Evolutionary conservation across 2,888 invertebrate genomes (phyloP).

Genomic region (Parasteatoda lunata): DNA sequence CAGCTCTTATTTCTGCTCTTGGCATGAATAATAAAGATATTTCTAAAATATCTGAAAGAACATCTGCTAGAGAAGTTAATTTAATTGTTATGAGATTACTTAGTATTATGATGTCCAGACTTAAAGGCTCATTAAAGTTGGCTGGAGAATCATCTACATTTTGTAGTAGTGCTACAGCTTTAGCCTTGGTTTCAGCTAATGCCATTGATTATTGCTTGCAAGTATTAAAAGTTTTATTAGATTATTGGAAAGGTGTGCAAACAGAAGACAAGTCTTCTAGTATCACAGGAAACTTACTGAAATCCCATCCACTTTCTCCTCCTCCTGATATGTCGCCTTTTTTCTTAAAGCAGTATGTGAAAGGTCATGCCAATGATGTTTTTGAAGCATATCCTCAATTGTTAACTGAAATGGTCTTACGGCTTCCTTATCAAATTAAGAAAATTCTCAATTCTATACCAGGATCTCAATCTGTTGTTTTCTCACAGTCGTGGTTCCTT

Average conservation of each 20-base stretch:
- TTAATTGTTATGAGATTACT: slow-evolving; percentile 90
- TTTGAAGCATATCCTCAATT: slow-evolving; percentile 95
- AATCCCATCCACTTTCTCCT: slow-evolving; percentile 84
- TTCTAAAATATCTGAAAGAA: slow-evolving; percentile 78
- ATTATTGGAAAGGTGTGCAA: slow-evolving; percentile 73
- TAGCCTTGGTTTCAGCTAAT: slow-evolving; percentile 53
- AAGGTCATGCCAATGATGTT: slow-evolving; percentile 91
- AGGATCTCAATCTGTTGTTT: slow-evolving; percentile 68
- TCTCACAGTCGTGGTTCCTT: slow-evolving; percentile 84
- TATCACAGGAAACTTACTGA: slow-evolving; percentile 78
- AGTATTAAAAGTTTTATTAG: slow-evolving; percentile 81
- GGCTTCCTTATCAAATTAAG: slow-evolving; percentile 94
- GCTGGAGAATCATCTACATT: slow-evolving; percentile 62
- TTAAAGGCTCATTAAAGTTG: slow-evolving; percentile 76
- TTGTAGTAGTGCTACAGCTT: slow-evolving; percentile 64
- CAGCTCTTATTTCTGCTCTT: slow-evolving; percentile 79
- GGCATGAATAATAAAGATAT: slow-evolving; percentile 71
- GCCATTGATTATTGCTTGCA: slow-evolving; percentile 82
- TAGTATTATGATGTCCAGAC: slow-evolving; percentile 86
- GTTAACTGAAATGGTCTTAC: slow-evolving; percentile 94
- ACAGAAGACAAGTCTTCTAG: slow-evolving; percentile 69
- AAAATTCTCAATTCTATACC: slow-evolving; percentile 75
- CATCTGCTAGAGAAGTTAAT: slow-evolving; percentile 87
- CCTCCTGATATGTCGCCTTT: slow-evolving; percentile 96
- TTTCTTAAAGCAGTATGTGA: slow-evolving; percentile 87